Evolutionary conservation across 2,113 vertebrate genomes (phyloP).

Genomic region (Galbula dea): DNA sequence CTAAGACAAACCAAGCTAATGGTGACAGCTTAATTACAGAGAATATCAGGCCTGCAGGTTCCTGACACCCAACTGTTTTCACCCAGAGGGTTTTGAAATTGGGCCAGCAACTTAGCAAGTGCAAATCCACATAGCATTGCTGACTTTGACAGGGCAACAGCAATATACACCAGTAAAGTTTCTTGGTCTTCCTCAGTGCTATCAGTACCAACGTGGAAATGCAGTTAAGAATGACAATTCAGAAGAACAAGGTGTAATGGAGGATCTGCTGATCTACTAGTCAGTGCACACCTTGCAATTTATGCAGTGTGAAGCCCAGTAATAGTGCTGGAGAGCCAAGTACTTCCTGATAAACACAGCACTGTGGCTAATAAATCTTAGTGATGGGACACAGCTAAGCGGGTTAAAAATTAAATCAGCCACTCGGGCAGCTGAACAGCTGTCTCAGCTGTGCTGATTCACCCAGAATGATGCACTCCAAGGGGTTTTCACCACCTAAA

Average conservation of each 20-base stretch:
- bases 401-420: neutral
- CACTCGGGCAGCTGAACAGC: neutral
- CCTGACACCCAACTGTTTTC: neutral
- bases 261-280: slow-evolving; percentile 1
- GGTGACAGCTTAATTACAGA: neutral
- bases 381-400: neutral
- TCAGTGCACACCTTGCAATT: neutral
- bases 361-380: neutral
- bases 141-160: neutral
- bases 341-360: neutral
- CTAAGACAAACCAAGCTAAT: neutral
- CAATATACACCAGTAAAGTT: neutral
- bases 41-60: neutral
- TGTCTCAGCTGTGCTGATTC: slow-evolving; percentile 24
- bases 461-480: slow-evolving; percentile 32
- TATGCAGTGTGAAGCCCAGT: neutral
- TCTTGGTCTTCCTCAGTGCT: neutral
- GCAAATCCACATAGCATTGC: neutral
- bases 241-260: neutral
- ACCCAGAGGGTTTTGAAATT: neutral
- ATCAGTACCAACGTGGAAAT: neutral
- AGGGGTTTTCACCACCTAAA: slow-evolving; percentile 10
- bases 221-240: neutral
- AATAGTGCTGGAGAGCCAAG: neutral
- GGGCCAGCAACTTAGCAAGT: neutral